Percentiles rank a stretch among this genome's conserved stretches.
These are phyloP conservation scores for Heliconius hermathena DNA, from an alignment of 1,140 invertebrate species.

Conservation along the genomic window DNA sequence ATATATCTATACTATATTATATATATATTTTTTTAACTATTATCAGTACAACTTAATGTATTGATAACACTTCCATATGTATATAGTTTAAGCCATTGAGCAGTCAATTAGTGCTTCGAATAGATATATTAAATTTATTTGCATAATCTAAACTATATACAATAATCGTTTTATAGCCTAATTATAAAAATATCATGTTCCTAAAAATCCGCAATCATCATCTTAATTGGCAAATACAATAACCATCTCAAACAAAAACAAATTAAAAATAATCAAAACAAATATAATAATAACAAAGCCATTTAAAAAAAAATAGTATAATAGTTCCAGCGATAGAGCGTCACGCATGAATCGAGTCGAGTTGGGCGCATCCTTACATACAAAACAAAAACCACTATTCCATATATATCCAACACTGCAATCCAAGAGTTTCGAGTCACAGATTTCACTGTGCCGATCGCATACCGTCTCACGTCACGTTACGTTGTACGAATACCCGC, in stretches of 20 bases:
- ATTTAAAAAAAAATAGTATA: constrained; percentile 51
- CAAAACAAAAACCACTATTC: constrained; percentile 58
- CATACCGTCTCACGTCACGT: constrained; percentile 73
- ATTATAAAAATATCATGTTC: not conserved
- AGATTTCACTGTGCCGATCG: constrained; percentile 68
- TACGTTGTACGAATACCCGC: constrained; percentile 73
- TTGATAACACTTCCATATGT: not conserved
- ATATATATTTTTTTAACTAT: not conserved
- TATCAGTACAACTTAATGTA: not conserved
- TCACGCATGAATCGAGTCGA: constrained; percentile 76
- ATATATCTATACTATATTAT: too few species aligned
- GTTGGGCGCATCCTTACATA: constrained; percentile 69
- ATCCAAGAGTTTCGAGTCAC: constrained; percentile 72
- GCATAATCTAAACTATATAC: not conserved
- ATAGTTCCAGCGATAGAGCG: constrained; percentile 73
- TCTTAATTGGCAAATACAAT: not conserved
- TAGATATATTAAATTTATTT: not conserved
- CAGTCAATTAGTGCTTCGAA: not conserved
- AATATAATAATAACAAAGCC: not conserved
- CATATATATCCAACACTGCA: constrained; percentile 77
- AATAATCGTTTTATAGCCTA: not conserved
- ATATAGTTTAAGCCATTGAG: not conserved
- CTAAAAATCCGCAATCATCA: not conserved
- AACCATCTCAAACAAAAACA: not conserved
- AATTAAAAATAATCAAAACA: constrained; percentile 1